Evolutionary conservation across 2,797 vertebrate species (phyloP).

Genomic region (Rhinophrynus dorsalis): DNA sequence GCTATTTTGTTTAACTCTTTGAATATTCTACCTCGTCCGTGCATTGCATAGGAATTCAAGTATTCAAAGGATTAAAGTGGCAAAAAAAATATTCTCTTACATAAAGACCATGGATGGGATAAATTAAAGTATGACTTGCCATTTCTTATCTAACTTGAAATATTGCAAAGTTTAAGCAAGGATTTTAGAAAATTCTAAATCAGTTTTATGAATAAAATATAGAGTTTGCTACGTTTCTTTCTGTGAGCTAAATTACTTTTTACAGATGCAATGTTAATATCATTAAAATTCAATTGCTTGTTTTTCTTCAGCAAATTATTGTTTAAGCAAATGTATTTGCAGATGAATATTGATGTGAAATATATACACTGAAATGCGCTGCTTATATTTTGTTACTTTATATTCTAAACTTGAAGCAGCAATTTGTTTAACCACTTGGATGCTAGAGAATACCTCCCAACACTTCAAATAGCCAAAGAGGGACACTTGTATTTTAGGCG

Average conservation of each 20-base stretch:
- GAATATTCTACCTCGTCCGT: no score
- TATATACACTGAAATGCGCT: neutral
- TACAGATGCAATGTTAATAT: slow-evolving; percentile 11
- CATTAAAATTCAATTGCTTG: slow-evolving; percentile 35
- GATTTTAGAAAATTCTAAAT: slow-evolving; percentile 9
- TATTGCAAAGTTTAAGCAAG: neutral
- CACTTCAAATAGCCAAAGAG: no score
- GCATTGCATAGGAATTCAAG: no score
- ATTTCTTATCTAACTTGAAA: neutral
- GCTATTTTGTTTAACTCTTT: no score
- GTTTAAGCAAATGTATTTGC: slow-evolving; percentile 17
- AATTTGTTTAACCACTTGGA: neutral
- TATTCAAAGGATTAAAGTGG: no score
- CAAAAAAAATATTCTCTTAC: no score
- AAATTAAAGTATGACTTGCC: no score
- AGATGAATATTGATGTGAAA: slow-evolving; percentile 26
- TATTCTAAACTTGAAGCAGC: neutral
- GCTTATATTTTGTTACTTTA: neutral
- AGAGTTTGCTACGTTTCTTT: slow-evolving; percentile 24
- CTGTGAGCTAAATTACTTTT: slow-evolving; percentile 23
- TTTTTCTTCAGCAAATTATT: slow-evolving; percentile 21
- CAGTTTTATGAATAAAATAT: slow-evolving; percentile 33
- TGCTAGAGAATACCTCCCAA: no score
- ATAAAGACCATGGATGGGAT: no score
- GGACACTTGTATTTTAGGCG: no score